A percentile compares a stretch with the other conserved stretches of the same genome.
Evolutionary conservation across 2,797 vertebrate species (phyloP).

Genomic region (Alcedo quadribrachys): DNA sequence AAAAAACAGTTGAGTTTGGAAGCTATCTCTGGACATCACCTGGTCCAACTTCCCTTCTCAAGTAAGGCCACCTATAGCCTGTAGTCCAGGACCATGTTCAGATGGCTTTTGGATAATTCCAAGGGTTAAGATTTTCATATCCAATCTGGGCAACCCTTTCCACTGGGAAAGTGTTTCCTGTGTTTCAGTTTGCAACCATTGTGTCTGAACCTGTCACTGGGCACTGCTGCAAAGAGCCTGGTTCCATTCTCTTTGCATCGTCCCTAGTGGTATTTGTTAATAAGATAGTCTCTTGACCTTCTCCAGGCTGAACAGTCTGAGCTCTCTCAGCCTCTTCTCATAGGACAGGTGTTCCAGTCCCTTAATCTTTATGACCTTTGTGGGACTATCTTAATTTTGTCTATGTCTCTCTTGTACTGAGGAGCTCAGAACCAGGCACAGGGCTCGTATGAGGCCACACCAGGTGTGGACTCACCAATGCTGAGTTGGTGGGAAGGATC

Average conservation of each 20-base stretch:
- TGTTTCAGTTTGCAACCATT: neutral
- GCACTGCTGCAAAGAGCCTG: neutral
- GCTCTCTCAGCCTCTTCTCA: neutral
- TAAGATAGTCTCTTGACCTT: neutral
- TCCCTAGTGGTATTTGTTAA: neutral
- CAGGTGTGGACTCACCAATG: neutral
- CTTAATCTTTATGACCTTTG: neutral
- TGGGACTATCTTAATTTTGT: neutral
- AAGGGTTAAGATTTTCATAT: neutral
- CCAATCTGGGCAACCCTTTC: neutral
- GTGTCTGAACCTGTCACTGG: neutral
- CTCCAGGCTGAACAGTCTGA: neutral
- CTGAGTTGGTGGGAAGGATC: neutral
- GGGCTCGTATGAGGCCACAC: too few species aligned
- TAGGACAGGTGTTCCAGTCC: neutral
- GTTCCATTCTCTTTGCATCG: too few species aligned
- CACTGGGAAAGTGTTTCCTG: neutral
- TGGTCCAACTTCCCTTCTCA: neutral
- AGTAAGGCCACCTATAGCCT: neutral
- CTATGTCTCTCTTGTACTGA: too few species aligned
- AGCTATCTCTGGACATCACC: neutral
- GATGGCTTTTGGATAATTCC: rapidly evolving
- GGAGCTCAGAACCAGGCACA: too few species aligned
- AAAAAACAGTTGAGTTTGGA: neutral
- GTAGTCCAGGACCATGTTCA: neutral